Evolutionary conservation across 2,113 vertebrate species (phyloP), one percentile per base, ranked within the genome.

Genomic region (Trogon melanurus): DNA sequence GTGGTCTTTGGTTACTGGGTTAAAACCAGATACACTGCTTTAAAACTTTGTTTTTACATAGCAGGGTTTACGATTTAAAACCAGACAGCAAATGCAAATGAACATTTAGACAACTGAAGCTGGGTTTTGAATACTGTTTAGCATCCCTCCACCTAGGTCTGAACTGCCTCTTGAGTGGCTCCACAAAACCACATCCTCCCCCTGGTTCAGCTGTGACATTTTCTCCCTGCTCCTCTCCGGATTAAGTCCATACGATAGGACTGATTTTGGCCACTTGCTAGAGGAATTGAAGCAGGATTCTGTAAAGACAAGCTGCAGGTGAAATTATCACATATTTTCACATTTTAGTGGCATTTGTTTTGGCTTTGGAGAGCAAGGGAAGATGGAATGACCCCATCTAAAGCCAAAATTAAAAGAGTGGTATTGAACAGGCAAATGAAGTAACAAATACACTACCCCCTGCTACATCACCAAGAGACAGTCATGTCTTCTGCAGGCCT

Each of bases 1-100:
- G 94, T 0, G 97, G 97, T 97, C 96, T 97, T 88, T 88, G 95
- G 97, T 98, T 97, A 97, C 74, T 94, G 89, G 87, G 96, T 61
- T 96, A 97, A 98, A 97, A 97, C 81, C 92, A 96, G 87, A 96
- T 92, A 93, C 4, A 45, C 88, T 84, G 74, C 95, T 96, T 96
- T 92, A 96, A 86, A 95, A 95, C 85, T 96, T 89, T 95, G 91
- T 79, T 90, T 83, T 96, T 97, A 95, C 3, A 0, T 93, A 91
- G 73, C 91, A 96, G 80, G 36, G 85, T 87, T 97, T 95, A 95
- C 53, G 97, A 92, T 96, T 85, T 95, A 97, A 95, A 95, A 94
- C 88, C 93, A 97, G 87, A 69, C 47, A 96, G 92, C 89, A 96
- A 96, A 95, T 53, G 61, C 50, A 93, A 95, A 95, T 65, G 89